Conservation (phyloP, 2,113 vertebrate genomes). For the Laticauda laticaudata region DNA sequence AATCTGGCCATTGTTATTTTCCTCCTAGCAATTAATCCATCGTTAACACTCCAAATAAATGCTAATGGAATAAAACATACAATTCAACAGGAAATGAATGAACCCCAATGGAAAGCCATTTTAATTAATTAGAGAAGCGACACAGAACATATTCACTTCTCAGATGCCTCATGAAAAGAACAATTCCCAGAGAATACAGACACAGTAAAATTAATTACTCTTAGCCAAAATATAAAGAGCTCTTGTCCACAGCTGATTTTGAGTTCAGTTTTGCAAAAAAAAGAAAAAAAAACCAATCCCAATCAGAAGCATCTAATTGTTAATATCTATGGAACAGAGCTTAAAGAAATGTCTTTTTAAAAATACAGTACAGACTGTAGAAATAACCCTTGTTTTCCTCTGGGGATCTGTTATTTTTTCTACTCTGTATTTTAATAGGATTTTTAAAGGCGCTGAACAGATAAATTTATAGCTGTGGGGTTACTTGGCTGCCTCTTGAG, state of each 20-base stretch:
- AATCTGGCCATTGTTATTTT: conserved; percentile 18
- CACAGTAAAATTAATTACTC: conserved; percentile 43
- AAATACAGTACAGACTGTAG: conserved; percentile 31
- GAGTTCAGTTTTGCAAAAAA: conserved; percentile 25
- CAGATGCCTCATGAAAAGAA: conserved; percentile 18
- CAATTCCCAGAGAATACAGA: conserved; percentile 34
- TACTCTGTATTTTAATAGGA: conserved; percentile 22
- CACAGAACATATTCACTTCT: conserved; percentile 26
- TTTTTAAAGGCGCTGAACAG: conserved; percentile 27
- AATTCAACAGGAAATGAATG: conserved; percentile 24
- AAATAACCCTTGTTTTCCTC: conserved; percentile 33
- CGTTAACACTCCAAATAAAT: conserved; percentile 8
- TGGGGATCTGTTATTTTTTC: conserved; percentile 20
- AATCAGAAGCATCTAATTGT: conserved; percentile 17
- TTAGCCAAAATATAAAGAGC: conserved; percentile 32
- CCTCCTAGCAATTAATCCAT: not conserved
- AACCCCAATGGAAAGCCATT: not conserved
- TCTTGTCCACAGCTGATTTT: conserved; percentile 31
- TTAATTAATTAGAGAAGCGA: conserved; percentile 3
- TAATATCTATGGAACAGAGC: conserved; percentile 34
- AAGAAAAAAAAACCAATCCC: conserved; percentile 3
- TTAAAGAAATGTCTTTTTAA: conserved; percentile 47
- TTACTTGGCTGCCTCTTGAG: not conserved
- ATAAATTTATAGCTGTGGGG: conserved; percentile 30
- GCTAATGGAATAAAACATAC: conserved; percentile 1